Base-by-base conservation (phyloP, 2,888 invertebrate species). In the Dromius quadrimaculatus region DNA sequence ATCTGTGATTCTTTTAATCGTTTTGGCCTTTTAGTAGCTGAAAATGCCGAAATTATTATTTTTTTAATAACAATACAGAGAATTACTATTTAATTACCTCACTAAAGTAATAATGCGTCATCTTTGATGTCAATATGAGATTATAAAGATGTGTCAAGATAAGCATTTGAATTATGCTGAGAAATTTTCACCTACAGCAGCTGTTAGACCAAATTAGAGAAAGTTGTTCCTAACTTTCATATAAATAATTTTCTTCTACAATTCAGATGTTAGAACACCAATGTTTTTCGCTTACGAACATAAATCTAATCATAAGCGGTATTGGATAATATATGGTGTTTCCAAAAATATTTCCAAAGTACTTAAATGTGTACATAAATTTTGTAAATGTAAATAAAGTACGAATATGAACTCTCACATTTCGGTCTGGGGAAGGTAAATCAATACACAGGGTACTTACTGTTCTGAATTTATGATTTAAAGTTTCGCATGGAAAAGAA, bases 61-160 rank as follows among this genome's bases (percentile, higher is more conserved):
- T n/a, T n/a, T n/a, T n/a, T n/a, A n/a, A n/a, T n/a, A 41, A 45
- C 43, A n/a, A n/a, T 45, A 45, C 2, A 54, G 50, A 28, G 50
- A 28, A 54, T 54, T 54, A 28, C 13, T 54, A 28, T 54, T 54
- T 54, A 54, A 54, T 54, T 54, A 15, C 50, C 19, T 13, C 45
- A 2, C 11, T n/a, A 28, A n/a, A 28, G 28, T 15, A 54, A 54
- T 54, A 15, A 28, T 15, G 28, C 28, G 13, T 11, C 28, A 36
- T n/a, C 8, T 54, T 54, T 50, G 23, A 28, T 28, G 1, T 23
- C 50, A 4, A 15, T 17, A n/a, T n/a, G n/a, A n/a, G n/a, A n/a
- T n/a, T 22, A 47, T 45, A 9, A 22, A 47, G 47, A 47, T 47
- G 47, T 47, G n/a, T n/a, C n/a, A n/a, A 47, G 23, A 47, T 47